Percentiles rank a stretch among this genome's conserved stretches.
phyloP scores from a whole-genome alignment of 2,888 invertebrate genomes.

The Caenorhabditis japonica region DNA sequence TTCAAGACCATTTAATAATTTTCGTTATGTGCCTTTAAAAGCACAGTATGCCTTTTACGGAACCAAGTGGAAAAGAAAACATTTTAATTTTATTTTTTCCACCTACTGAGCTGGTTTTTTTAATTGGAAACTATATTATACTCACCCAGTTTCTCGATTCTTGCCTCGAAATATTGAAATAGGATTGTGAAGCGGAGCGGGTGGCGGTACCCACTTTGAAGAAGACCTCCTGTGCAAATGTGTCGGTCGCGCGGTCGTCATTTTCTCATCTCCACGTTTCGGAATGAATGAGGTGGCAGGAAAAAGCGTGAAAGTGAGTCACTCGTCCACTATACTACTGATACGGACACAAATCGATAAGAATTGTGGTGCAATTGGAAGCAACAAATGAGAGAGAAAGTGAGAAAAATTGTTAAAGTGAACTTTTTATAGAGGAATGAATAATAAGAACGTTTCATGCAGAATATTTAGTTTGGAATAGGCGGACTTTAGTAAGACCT shows the following conservation, averaged over 20 bases:
- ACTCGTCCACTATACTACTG: constrained; percentile 49
- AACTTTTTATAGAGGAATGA: background rate
- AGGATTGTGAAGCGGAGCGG: constrained; percentile 58
- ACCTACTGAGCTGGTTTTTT: too few species aligned
- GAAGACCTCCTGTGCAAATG: constrained; percentile 52
- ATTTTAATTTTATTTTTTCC: too few species aligned
- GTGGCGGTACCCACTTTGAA: constrained; percentile 59
- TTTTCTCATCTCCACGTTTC: constrained; percentile 19
- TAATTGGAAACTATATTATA: too few species aligned
- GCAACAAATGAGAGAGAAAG: background rate
- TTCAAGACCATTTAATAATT: too few species aligned
- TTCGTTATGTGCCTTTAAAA: too few species aligned
- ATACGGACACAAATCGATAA: constrained; percentile 43
- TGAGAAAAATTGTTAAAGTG: background rate
- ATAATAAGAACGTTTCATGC: too few species aligned
- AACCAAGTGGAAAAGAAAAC: too few species aligned
- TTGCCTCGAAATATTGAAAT: constrained; percentile 51
- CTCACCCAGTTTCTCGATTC: constrained; percentile 52
- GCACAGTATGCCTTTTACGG: too few species aligned
- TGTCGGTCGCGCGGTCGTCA: constrained; percentile 30
- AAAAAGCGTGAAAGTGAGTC: constrained; percentile 22
- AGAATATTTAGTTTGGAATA: too few species aligned
- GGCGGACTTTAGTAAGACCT: too few species aligned
- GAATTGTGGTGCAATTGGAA: constrained; percentile 11
- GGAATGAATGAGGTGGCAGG: background rate